Base-by-base conservation (phyloP, 2,113 vertebrate species). In the Ceyx melanurus region DNA sequence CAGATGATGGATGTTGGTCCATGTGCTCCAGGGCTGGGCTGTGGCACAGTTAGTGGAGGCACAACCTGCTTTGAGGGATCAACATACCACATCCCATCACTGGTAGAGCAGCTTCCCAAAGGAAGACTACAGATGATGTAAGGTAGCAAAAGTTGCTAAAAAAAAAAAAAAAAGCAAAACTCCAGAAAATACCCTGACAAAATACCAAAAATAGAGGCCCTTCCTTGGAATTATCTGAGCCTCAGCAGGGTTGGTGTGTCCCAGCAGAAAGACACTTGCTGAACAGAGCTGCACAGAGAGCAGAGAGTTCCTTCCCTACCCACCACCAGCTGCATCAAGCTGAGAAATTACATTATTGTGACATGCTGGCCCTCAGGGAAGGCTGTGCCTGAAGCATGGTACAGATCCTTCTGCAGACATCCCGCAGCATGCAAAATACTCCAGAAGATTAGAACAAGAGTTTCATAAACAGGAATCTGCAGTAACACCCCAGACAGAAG, bases 271-370 rank as follows among this genome's bases (percentile, higher is more conserved):
- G 31, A 15, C 10, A 67, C 48, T 54, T 58, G 73, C 68, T 43
- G 77, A 74, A 35, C 0, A 0, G 60, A 86, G 70, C 56, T 71
- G 28, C 11, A 60, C 0, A 4, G 67, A 56, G 64, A 90, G 68
- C 77, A 83, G 79, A 53, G 35, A 50, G 17, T 46, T 91, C 84
- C 81, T 95, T 90, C 56, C 31, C 37, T 66, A 33, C 53, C 57
- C 77, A 89, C 75, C 77, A 93, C 42, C 71, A 60, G 83, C 78
- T 76, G 68, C 53, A 96, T 80, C 78, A 88, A 88, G 79, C 78
- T 60, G 82, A 77, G 91, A 64, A 42, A 19, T 71, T 45, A 45
- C 60, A 56, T 77, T 60, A 31, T n/a, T 53, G 84, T 66, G 92
- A 94, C 91, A 95, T 3, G 1, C 54, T 0, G 1, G 51, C 40